phyloP scores from a whole-genome alignment of 1,140 invertebrate species.

The Tetragnatha versicolor region DNA sequence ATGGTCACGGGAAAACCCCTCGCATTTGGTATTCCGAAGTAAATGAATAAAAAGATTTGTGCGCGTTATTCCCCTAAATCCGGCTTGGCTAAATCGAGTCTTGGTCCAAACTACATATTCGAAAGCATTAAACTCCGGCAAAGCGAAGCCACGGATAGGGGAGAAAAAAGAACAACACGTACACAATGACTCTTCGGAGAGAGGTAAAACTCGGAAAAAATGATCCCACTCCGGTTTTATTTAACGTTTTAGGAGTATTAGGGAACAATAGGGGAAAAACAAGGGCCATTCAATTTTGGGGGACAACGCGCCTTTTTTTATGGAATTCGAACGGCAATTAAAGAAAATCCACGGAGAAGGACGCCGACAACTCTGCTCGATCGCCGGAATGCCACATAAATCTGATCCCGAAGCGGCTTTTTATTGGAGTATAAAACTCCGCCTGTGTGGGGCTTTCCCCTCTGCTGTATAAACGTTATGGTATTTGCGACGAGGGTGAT shows the following conservation, averaged over 20 bases:
- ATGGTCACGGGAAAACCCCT: conserved; percentile 5
- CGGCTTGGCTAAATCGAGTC: conserved; percentile 22
- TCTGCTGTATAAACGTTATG: conserved; percentile 28
- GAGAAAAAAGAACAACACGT: neutral
- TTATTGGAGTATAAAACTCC: conserved; percentile 46
- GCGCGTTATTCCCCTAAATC: conserved; percentile 44
- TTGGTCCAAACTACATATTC: conserved; percentile 31
- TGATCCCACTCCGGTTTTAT: conserved; percentile 14
- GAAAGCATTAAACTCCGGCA: conserved; percentile 32
- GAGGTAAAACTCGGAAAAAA: conserved; percentile 26
- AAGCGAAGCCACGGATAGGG: neutral
- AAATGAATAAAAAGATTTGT: conserved; percentile 52
- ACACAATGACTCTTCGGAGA: conserved; percentile 1
- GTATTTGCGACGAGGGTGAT: conserved; percentile 39
- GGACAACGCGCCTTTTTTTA: conserved; percentile 42
- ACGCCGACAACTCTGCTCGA: conserved; percentile 49
- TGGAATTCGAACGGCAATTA: conserved; percentile 51
- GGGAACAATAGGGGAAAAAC: neutral
- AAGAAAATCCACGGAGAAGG: conserved; percentile 45
- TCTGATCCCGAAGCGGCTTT: conserved; percentile 50
- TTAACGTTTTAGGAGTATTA: conserved; percentile 4
- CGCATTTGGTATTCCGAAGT: neutral
- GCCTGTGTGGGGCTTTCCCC: neutral
- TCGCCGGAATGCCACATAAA: conserved; percentile 51
- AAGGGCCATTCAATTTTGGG: conserved; percentile 45